Conservation (phyloP, 1,140 invertebrate genomes). For the Heliconius hewitsoni region DNA sequence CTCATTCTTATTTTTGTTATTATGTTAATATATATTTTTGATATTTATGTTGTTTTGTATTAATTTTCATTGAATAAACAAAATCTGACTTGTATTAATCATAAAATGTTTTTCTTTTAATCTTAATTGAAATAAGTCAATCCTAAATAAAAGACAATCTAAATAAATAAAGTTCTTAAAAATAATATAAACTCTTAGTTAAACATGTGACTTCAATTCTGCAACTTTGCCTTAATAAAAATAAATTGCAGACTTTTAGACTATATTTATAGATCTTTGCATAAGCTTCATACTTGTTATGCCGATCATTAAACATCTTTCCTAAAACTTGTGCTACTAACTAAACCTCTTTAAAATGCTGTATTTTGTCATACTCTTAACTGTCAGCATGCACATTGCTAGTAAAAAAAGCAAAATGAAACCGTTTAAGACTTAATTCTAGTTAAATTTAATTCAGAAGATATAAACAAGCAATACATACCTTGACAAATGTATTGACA, state of each 20-base stretch:
- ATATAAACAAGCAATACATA: slow-evolving; percentile 67
- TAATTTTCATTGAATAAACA: neutral
- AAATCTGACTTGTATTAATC: neutral
- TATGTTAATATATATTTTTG: slow-evolving; percentile 25
- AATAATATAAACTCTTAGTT: neutral
- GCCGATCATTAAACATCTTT: neutral
- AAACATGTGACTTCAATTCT: neutral
- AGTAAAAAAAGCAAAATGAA: slow-evolving; percentile 46
- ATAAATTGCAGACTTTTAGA: neutral
- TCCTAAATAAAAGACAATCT: too few relatives aligned
- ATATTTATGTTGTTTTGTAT: slow-evolving; percentile 31
- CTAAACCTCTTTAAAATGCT: slow-evolving; percentile 20
- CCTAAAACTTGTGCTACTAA: neutral
- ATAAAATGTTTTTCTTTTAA: slow-evolving; percentile 1
- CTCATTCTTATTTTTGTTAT: slow-evolving; percentile 28
- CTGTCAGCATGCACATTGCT: slow-evolving; percentile 44
- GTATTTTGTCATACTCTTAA: slow-evolving; percentile 33
- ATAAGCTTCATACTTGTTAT: neutral
- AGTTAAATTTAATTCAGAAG: slow-evolving; percentile 33
- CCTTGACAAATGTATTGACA: slow-evolving; percentile 99
- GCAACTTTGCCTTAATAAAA: neutral
- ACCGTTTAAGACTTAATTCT: slow-evolving; percentile 41
- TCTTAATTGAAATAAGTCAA: neutral
- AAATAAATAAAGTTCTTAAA: neutral
- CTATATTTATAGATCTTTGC: neutral